phyloP scores from a whole-genome alignment of 2,113 vertebrate genomes.

The Hyperoodon ampullatus region DNA sequence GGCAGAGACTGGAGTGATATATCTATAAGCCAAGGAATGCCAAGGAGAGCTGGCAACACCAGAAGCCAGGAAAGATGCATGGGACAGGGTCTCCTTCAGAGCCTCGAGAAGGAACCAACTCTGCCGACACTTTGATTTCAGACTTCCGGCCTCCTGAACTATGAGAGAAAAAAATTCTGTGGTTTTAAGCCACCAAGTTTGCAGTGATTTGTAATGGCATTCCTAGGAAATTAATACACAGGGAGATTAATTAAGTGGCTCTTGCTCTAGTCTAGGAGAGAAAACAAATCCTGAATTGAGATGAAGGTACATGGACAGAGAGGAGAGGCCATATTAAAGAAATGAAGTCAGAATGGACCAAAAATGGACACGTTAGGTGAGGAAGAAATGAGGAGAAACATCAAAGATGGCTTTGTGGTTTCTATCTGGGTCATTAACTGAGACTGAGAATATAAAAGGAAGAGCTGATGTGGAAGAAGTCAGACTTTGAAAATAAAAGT shows the following conservation, averaged over 20 bases:
- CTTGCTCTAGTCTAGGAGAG: background rate
- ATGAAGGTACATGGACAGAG: background rate
- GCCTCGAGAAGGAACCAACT: background rate
- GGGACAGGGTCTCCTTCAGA: background rate
- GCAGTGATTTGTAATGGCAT: background rate
- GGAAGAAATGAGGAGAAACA: background rate
- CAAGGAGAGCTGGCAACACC: background rate
- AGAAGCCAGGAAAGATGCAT: background rate
- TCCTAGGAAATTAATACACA: background rate
- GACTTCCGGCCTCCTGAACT: background rate
- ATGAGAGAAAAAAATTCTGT: background rate
- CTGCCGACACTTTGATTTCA: background rate
- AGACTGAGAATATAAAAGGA: background rate
- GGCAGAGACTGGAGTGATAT: background rate
- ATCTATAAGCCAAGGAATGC: background rate
- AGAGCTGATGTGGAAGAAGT: background rate
- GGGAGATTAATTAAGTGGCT: background rate
- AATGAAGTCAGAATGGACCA: background rate
- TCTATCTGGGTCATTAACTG: background rate
- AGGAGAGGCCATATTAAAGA: background rate
- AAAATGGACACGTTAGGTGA: background rate
- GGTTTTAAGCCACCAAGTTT: background rate
- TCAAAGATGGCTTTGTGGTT: background rate
- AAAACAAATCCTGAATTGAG: background rate
- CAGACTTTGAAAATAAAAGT: constrained; percentile 19